A percentile compares a stretch with the other conserved stretches of the same genome.
phyloP scores from a whole-genome alignment of 2,888 invertebrate species.

The Aspidapion aeneum region DNA sequence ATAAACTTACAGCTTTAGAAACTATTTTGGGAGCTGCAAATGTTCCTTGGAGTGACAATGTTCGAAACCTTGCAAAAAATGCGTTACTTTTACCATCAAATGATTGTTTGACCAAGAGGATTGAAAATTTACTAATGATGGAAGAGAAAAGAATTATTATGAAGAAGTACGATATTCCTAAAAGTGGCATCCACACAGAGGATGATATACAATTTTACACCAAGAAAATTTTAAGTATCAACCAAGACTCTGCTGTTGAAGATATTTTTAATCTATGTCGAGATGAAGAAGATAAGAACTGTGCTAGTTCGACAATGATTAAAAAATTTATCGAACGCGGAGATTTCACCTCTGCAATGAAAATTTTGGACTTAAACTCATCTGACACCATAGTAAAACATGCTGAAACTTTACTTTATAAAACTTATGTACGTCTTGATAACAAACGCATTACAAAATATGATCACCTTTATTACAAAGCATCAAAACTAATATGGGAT shows the following conservation, averaged over 20 bases:
- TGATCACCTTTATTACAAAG: background rate
- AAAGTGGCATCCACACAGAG: background rate
- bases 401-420: background rate
- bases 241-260: slow-evolving; percentile 11
- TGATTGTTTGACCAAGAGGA: slow-evolving; percentile 42
- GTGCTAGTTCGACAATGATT: slow-evolving; percentile 10
- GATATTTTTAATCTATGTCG: slow-evolving; percentile 17
- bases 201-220: slow-evolving; percentile 6
- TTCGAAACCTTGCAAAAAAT: slow-evolving; percentile 34
- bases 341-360: slow-evolving; percentile 9
- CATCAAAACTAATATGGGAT: background rate
- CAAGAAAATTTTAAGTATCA: slow-evolving; percentile 15
- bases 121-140: slow-evolving; percentile 42
- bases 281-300: slow-evolving; percentile 10
- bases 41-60: slow-evolving; percentile 39
- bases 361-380: slow-evolving; percentile 7
- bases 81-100: slow-evolving; percentile 28
- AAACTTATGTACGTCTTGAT: background rate
- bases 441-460: background rate
- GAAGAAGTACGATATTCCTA: slow-evolving; percentile 43
- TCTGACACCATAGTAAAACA: slow-evolving; percentile 1
- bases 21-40: slow-evolving; percentile 33
- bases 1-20: slow-evolving; percentile 34
- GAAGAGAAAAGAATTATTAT: slow-evolving; percentile 48
- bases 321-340: slow-evolving; percentile 9